phyloP scores from a whole-genome alignment of 1,140 invertebrate species.

The Aricia agestis region DNA sequence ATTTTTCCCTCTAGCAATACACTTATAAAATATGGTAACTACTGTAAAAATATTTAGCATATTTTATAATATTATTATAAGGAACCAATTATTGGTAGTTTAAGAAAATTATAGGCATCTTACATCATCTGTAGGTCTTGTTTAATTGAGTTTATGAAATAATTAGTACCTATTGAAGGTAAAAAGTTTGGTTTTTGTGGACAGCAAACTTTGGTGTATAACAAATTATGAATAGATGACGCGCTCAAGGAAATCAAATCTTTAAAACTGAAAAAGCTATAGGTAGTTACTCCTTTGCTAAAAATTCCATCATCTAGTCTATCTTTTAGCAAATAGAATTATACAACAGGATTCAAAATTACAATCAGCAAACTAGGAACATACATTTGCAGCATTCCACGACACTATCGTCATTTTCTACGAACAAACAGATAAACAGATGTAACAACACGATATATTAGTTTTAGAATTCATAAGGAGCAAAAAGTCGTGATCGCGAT shows the following conservation, averaged over 20 bases:
- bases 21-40: background rate
- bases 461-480: slow-evolving; percentile 35
- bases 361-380: slow-evolving; percentile 6
- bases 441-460: slow-evolving; percentile 26
- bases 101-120: background rate
- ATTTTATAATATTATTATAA: background rate
- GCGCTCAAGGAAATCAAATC: too few relatives aligned
- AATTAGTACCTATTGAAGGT: too few relatives aligned
- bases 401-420: slow-evolving; percentile 25
- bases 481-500: slow-evolving; percentile 40
- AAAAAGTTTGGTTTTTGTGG: too few relatives aligned
- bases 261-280: too few relatives aligned
- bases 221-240: too few relatives aligned
- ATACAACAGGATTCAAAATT: background rate
- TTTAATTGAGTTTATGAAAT: background rate
- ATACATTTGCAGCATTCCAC: slow-evolving; percentile 10
- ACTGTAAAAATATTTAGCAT: background rate
- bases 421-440: slow-evolving; percentile 27
- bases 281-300: too few relatives aligned
- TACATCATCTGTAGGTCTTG: background rate
- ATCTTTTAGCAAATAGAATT: background rate
- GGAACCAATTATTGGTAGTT: background rate
- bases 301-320: background rate
- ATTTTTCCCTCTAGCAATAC: slow-evolving; percentile 12
- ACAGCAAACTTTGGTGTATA: too few relatives aligned